Evolutionary conservation across 2,113 vertebrate genomes (phyloP), one percentile per base, ranked within the genome.

Genomic region (Saimiri boliviensis): DNA sequence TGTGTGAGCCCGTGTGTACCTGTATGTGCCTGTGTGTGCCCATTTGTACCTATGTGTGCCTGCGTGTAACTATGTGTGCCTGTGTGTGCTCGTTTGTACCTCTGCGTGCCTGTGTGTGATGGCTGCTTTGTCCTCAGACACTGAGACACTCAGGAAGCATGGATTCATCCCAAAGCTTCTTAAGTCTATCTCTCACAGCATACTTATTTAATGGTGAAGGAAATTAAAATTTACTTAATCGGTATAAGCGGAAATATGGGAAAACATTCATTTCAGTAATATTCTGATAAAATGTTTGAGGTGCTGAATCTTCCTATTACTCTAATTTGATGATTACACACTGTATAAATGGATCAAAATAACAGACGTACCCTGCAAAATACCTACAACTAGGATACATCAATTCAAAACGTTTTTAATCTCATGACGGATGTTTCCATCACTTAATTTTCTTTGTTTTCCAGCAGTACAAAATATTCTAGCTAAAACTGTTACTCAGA

Each of bases 101-200:
- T 25, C 11, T 76, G 25, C 47, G 35, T 63, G 60, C 27, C 60
- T 68, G 47, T 52, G 21, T 74, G 11, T 73, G 32, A 6, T 37
- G 4, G 3, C 40, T 16, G 6, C n/a, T 42, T 60, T 30, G 45
- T 42, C 32, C 40, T 8, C 56, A 9, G 12, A 37, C 2, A 0
- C 10, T 14, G 68, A 63, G 16, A 4, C 11, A 1, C 0, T 0
- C 42, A 17, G 7, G 17, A 27, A 1, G 0, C 17, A 4, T 6
- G 11, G 58, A 60, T 27, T 20, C 35, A 20, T 19, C 35, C 8
- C 6, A 52, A 42, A 74, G 3, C 19, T 40, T 2, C 37, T 16
- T 8, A 47, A 47, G 2, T 4, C 79, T 19, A 1, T 32, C 49
- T 93, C 30, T 66, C 73, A 45, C 8, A 19, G 21, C 11, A 32